Evolutionary conservation across 2,888 invertebrate genomes (phyloP).

Genomic region (Drosophila ezoana): DNA sequence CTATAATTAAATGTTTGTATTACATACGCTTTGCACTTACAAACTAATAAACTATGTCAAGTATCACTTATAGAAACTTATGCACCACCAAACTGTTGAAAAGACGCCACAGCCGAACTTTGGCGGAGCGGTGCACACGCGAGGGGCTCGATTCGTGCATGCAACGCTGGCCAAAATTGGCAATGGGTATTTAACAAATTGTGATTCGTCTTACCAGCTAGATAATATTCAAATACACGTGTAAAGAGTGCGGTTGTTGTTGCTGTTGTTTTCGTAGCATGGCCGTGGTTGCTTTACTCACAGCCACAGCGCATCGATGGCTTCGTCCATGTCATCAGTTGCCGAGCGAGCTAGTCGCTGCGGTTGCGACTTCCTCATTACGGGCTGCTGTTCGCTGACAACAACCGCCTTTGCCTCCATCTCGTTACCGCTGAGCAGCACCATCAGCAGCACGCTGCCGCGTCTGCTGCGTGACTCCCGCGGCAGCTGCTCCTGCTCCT

Average conservation of each 20-base stretch:
- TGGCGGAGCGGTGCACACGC: constrained; percentile 42
- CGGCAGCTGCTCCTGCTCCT: constrained; percentile 17
- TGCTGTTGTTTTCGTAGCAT: background rate
- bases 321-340: constrained; percentile 64
- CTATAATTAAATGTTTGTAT: constrained; percentile 38
- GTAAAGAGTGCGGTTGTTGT: background rate
- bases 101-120: constrained; percentile 12
- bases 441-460: constrained; percentile 67
- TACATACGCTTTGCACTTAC: constrained; percentile 63
- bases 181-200: constrained; percentile 33
- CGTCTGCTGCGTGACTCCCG: constrained; percentile 39
- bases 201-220: constrained; percentile 39
- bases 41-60: constrained; percentile 65
- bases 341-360: constrained; percentile 44
- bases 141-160: constrained; percentile 57
- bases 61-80: constrained; percentile 70
- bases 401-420: constrained; percentile 72
- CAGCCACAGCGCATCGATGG: constrained; percentile 71
- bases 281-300: constrained; percentile 26
- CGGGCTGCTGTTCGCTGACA: constrained; percentile 62
- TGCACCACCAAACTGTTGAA: constrained; percentile 24
- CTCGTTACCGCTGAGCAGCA: constrained; percentile 67
- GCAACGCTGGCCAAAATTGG: constrained; percentile 54
- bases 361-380: constrained; percentile 29
- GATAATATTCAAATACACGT: constrained; percentile 18